Evolutionary conservation across 1,140 invertebrate genomes (phyloP).

Genomic region (Drosophila littoralis): DNA sequence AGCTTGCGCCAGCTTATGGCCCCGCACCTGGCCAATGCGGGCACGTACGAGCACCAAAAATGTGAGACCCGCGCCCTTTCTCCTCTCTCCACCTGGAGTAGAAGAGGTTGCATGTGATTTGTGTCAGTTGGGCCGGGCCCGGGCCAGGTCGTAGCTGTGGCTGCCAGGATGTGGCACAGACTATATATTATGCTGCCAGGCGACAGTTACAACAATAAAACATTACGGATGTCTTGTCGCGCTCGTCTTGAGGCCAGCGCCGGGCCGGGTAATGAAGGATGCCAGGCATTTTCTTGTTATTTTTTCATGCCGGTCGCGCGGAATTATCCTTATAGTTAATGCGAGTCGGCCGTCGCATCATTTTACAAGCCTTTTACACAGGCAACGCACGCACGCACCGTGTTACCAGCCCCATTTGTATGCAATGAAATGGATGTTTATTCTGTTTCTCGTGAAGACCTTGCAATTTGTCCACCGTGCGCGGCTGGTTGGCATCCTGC

Average conservation of each 20-base stretch:
- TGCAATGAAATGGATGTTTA: no score
- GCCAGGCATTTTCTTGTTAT: slow-evolving; percentile 79
- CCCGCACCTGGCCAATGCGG: slow-evolving; percentile 45
- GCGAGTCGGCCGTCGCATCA: slow-evolving; percentile 43
- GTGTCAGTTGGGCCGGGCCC: slow-evolving; percentile 51
- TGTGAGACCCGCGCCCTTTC: slow-evolving; percentile 1
- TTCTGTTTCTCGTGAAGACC: no score
- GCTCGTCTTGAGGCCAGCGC: slow-evolving; percentile 44
- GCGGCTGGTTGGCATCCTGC: slow-evolving; percentile 32
- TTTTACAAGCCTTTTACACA: slow-evolving; percentile 48
- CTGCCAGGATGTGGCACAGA: slow-evolving; percentile 62
- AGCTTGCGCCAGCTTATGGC: slow-evolving; percentile 37
- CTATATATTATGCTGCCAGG: slow-evolving; percentile 76
- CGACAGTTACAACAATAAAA: slow-evolving; percentile 82
- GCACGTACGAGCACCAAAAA: slow-evolving; percentile 73
- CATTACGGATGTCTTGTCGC: slow-evolving; percentile 75
- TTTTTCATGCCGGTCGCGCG: slow-evolving; percentile 62
- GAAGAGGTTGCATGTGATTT: slow-evolving; percentile 80
- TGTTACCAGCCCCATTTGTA: slow-evolving; percentile 9
- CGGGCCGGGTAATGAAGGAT: slow-evolving; percentile 67
- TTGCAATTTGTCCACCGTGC: slow-evolving; percentile 23
- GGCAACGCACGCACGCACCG: slow-evolving; percentile 61
- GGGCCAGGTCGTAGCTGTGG: slow-evolving; percentile 6
- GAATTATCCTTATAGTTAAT: slow-evolving; percentile 80
- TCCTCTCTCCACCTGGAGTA: slow-evolving; percentile 4